phyloP scores from a whole-genome alignment of 2,113 vertebrate species.

The Apeltes quadracus region DNA sequence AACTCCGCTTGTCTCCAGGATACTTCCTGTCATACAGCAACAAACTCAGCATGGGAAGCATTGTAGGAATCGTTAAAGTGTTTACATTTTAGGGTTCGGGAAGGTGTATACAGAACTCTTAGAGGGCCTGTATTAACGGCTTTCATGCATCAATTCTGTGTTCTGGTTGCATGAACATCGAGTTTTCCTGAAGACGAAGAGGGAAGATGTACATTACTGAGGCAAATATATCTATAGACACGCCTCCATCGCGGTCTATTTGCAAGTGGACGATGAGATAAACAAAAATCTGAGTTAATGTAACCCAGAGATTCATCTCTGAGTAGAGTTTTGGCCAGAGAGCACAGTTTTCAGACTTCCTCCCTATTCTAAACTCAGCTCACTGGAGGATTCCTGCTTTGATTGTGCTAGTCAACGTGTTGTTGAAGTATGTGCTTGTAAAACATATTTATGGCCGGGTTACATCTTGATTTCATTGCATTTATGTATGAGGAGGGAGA shows the following conservation, averaged over 20 bases:
- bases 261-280: constrained; percentile 45
- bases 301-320: constrained; percentile 53
- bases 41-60: constrained; percentile 32
- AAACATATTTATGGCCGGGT: constrained; percentile 43
- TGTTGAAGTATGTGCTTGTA: constrained; percentile 47
- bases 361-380: constrained; percentile 25
- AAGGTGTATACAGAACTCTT: constrained; percentile 21
- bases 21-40: constrained; percentile 20
- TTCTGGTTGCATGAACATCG: neutral
- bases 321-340: constrained; percentile 47
- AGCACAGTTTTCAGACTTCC: constrained; percentile 40
- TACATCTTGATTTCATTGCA: constrained; percentile 43
- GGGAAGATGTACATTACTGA: no score
- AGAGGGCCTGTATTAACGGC: neutral
- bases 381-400: constrained; percentile 32
- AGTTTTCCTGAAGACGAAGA: no score
- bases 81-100: constrained; percentile 21
- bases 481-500: constrained; percentile 29
- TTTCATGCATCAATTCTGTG: constrained; percentile 21
- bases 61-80: constrained; percentile 23
- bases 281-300: constrained; percentile 63
- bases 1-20: constrained; percentile 6
- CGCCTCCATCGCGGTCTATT: constrained; percentile 44
- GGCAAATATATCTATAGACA: constrained; percentile 17
- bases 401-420: constrained; percentile 43